phyloP scores from a whole-genome alignment of 1,140 invertebrate species.

The Planococcus citri region DNA sequence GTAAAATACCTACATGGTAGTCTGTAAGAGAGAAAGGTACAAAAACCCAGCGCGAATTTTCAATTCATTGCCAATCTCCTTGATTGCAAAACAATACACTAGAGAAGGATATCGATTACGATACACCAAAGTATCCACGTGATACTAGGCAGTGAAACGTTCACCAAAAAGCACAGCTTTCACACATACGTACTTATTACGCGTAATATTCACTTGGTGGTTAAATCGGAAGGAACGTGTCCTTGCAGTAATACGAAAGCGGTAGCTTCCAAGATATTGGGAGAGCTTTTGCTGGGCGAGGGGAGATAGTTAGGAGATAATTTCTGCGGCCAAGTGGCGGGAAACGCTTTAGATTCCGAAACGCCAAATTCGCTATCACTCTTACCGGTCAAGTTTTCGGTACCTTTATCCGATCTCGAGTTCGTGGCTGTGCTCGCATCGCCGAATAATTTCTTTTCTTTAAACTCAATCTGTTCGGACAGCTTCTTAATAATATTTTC shows the following conservation, averaged over 20 bases:
- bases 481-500: neutral
- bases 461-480: neutral
- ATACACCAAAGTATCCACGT: too few relatives aligned
- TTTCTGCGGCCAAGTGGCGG: conserved; percentile 9
- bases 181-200: neutral
- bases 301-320: neutral
- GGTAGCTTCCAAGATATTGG: conserved; percentile 15
- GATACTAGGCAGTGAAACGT: too few relatives aligned
- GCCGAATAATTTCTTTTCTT: neutral
- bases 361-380: neutral
- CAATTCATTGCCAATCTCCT: too few relatives aligned
- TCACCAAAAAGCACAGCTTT: neutral
- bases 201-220: conserved; percentile 20
- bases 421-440: neutral
- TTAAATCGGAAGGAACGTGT: conserved; percentile 22
- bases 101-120: too few relatives aligned
- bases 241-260: conserved; percentile 25
- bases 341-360: conserved; percentile 3
- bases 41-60: too few relatives aligned
- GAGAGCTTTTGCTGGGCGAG: conserved; percentile 7
- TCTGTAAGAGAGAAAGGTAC: too few relatives aligned
- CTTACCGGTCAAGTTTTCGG: too few relatives aligned
- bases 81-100: too few relatives aligned
- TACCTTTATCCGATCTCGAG: neutral
- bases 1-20: too few relatives aligned